phyloP scores from a whole-genome alignment of 1,140 invertebrate genomes.

The Drosophila obscura region DNA sequence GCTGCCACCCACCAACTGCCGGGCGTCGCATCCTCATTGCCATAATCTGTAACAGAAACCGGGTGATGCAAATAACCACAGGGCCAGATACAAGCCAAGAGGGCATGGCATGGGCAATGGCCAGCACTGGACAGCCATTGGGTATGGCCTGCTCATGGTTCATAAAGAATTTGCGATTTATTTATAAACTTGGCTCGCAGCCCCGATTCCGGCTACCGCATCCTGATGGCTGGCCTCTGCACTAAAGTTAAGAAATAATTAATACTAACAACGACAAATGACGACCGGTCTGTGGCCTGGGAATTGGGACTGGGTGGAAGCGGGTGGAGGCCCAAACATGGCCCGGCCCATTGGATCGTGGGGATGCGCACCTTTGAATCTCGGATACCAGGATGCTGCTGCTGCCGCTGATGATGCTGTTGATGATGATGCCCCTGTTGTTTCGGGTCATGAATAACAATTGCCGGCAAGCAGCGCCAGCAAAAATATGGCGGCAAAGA shows the following conservation, averaged over 20 bases:
- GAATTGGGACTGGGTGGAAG: slow-evolving; percentile 7
- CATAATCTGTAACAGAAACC: slow-evolving; percentile 57
- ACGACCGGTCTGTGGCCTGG: slow-evolving; percentile 33
- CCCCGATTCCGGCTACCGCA: slow-evolving; percentile 2
- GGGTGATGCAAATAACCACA: slow-evolving; percentile 35
- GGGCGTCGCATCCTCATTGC: slow-evolving; percentile 22
- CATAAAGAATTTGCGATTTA: slow-evolving; percentile 60
- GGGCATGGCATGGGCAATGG: slow-evolving; percentile 5
- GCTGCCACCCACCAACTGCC: not conserved
- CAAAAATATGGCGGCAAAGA: slow-evolving; percentile 61
- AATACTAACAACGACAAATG: slow-evolving; percentile 64
- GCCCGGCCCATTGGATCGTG: slow-evolving; percentile 7
- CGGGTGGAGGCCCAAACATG: not conserved
- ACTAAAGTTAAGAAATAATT: slow-evolving; percentile 70
- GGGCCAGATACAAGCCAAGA: slow-evolving; percentile 22
- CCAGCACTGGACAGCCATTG: not conserved
- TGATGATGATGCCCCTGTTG: slow-evolving; percentile 18
- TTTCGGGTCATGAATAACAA: slow-evolving; percentile 71
- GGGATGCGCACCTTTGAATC: slow-evolving; percentile 38
- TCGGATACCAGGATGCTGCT: slow-evolving; percentile 4
- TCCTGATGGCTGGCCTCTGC: not conserved
- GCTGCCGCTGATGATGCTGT: not conserved
- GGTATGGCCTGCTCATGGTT: slow-evolving; percentile 1
- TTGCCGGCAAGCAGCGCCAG: slow-evolving; percentile 39
- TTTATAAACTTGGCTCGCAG: slow-evolving; percentile 54